Percentiles rank a stretch among this genome's conserved stretches.
These are phyloP conservation scores for Endomychus coccineus DNA, from an alignment of 2,888 invertebrate species.

Conservation along the genomic window DNA sequence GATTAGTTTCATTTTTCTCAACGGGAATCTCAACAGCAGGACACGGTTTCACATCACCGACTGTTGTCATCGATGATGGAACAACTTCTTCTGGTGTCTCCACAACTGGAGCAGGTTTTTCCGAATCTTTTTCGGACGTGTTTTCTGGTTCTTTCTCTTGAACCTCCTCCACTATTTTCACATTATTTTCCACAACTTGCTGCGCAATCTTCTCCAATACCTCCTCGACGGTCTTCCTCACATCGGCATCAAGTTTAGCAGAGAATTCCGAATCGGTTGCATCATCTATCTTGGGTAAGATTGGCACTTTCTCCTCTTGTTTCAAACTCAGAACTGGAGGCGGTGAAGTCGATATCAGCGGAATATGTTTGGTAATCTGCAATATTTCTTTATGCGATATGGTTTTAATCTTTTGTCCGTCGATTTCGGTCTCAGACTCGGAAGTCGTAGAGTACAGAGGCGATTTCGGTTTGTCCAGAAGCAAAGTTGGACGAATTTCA, in stretches of 20 bases:
- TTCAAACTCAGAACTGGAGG: not conserved
- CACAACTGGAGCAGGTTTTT: slow-evolving; percentile 9
- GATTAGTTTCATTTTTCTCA: too few relatives aligned
- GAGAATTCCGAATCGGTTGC: slow-evolving; percentile 5
- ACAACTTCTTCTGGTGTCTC: slow-evolving; percentile 3
- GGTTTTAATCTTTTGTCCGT: slow-evolving; percentile 43
- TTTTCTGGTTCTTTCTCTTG: slow-evolving; percentile 10
- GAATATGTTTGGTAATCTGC: slow-evolving; percentile 29
- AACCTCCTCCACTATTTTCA: not conserved
- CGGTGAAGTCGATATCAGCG: slow-evolving; percentile 14
- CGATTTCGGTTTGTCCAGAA: slow-evolving; percentile 28
- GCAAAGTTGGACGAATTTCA: too few relatives aligned
- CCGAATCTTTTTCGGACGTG: slow-evolving; percentile 10
- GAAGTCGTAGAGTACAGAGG: slow-evolving; percentile 37
- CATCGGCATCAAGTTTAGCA: not conserved
- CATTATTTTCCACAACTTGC: too few relatives aligned
- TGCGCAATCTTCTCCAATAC: too few relatives aligned
- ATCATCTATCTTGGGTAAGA: slow-evolving; percentile 12
- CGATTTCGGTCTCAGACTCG: slow-evolving; percentile 44
- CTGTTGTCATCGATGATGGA: slow-evolving; percentile 1
- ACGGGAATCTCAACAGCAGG: too few relatives aligned
- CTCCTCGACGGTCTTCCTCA: too few relatives aligned
- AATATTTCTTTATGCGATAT: slow-evolving; percentile 41
- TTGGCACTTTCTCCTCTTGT: slow-evolving; percentile 5
- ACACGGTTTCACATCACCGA: slow-evolving; percentile 8